Evolutionary conservation across 2,888 invertebrate genomes (phyloP).

Genomic region (Torymus tubicola): DNA sequence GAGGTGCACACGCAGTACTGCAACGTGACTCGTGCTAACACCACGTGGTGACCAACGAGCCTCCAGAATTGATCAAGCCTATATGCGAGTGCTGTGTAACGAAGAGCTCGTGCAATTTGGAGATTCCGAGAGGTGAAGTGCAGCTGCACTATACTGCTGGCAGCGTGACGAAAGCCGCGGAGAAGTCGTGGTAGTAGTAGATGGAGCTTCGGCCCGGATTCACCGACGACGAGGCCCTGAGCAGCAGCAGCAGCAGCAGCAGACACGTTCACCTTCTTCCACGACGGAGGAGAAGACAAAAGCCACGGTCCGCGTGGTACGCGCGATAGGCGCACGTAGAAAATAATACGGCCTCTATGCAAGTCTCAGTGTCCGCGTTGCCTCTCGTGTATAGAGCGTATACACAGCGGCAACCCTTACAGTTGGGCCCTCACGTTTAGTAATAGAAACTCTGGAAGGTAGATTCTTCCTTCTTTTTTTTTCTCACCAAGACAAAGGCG

Average conservation of each 20-base stretch:
- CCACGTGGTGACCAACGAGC: too few relatives aligned
- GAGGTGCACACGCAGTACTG: background rate
- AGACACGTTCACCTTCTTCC: background rate
- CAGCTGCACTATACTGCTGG: background rate
- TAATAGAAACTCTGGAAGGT: conserved; percentile 15
- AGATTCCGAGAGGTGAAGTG: too few relatives aligned
- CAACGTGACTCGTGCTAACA: background rate
- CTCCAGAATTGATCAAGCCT: too few relatives aligned
- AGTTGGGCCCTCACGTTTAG: background rate
- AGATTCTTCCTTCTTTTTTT: background rate
- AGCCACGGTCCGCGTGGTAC: background rate
- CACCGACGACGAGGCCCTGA: background rate
- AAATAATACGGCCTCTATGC: background rate
- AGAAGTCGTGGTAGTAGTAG: conserved; percentile 3
- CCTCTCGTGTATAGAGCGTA: too few relatives aligned
- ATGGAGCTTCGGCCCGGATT: conserved; percentile 19
- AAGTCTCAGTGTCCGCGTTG: background rate
- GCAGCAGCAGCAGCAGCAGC: too few relatives aligned
- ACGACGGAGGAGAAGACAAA: conserved; percentile 11
- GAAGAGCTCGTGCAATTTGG: too few relatives aligned
- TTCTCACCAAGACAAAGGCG: too few relatives aligned
- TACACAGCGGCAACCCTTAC: too few relatives aligned
- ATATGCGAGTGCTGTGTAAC: too few relatives aligned
- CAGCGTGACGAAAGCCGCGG: conserved; percentile 7
- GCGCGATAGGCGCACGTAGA: conserved; percentile 27